Base-by-base conservation (phyloP, 2,113 vertebrate species). In the Bujurquina vittata region DNA sequence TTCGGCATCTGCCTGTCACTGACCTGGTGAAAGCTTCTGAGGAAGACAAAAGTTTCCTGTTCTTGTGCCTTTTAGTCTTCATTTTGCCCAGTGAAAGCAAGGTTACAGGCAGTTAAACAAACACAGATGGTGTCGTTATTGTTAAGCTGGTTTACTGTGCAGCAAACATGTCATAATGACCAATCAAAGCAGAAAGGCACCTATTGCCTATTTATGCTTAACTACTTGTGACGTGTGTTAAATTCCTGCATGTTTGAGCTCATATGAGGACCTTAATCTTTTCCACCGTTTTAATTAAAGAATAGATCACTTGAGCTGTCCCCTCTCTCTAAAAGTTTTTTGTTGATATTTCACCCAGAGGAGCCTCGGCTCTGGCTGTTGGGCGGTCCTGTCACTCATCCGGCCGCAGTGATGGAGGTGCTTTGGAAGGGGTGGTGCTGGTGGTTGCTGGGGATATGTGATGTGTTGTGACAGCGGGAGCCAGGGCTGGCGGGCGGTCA, bases 381-480 rank as follows among this genome's bases (percentile, higher is more conserved):
- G 26, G 89, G 79, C 10, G 8, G 43, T n/a, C 18, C 86, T 83
- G 93, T 93, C 92, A 90, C 81, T 88, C 88, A 88, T 69, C 78
- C 86, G 8, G 77, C 87, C 59, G 0, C 61, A 63, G 67, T 86
- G 91, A 92, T 78, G 85, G 91, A 90, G 93, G 90, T 89, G 92
- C 88, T 86, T 89, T 81, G 60, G 81, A 67, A 78, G 85, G 90
- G 87, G 84, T 61, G 85, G 85, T 74, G 91, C 87, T 12, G 84
- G 73, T 87, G 86, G 86, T 86, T 80, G 85, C 75, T 75, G 90
- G 90, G 82, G 89, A 90, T 84, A 88, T 29, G 82, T 95, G 95
- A 97, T 97, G 91, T 92, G 92, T 95, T 96, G 92, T 96, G 96
- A 97, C 96, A 96, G 94, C 83, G 94, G 92, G 92, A 88, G 94